Conservation (phyloP, 1,140 invertebrate species). For the Plutomurus gul region DNA sequence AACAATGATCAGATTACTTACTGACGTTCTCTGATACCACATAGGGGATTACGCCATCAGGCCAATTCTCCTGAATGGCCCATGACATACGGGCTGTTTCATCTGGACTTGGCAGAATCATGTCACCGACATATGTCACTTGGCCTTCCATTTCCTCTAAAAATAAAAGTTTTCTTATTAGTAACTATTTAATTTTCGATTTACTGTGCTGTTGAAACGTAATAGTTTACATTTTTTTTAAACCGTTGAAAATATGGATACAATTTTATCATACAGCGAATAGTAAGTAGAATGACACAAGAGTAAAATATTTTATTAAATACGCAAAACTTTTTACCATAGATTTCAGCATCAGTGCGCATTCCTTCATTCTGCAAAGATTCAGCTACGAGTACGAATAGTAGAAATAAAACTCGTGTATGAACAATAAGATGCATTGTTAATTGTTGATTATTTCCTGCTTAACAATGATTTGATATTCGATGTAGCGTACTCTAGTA, state of each 20-base stretch:
- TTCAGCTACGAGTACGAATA: neutral
- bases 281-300: too few species aligned
- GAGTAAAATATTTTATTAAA: too few species aligned
- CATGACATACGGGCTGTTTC: neutral
- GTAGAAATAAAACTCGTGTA: neutral
- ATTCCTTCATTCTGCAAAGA: neutral
- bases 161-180: neutral
- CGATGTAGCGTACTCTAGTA: too few species aligned
- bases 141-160: neutral
- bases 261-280: neutral
- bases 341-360: neutral
- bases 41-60: neutral
- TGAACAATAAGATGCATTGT: neutral
- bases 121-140: neutral
- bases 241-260: neutral
- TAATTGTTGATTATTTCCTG: too few species aligned
- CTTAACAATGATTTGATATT: too few species aligned
- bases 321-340: too few species aligned
- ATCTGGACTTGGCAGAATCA: neutral
- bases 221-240: neutral
- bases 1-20: slow-evolving; percentile 14
- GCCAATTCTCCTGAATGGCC: neutral
- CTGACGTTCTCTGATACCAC: slow-evolving; percentile 9
- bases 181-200: neutral
- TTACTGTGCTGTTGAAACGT: neutral